Evolutionary conservation across 35 echinoderm and acorn worm genomes (phyloP).

Genomic region (Ptychodera flava): DNA sequence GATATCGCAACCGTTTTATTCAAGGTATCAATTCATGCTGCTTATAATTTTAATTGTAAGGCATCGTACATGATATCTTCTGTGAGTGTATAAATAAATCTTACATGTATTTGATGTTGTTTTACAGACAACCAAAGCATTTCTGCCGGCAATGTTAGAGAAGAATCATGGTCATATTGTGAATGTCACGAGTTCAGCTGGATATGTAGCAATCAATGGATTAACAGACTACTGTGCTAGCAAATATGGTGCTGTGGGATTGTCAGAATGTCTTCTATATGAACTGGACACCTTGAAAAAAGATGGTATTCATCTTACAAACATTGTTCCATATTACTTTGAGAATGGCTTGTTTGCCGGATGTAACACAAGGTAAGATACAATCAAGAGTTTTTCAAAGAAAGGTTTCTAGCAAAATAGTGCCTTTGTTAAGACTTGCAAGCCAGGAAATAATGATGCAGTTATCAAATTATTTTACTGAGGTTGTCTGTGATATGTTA

Average conservation of each 20-base stretch:
- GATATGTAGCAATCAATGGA: conserved; percentile 38
- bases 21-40: too few species aligned
- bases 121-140: conserved; percentile 66
- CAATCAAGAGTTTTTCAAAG: too few species aligned
- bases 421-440: too few species aligned
- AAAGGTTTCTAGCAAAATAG: too few species aligned
- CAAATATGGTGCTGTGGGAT: conserved; percentile 80
- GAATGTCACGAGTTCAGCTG: conserved; percentile 65
- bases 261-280: conserved; percentile 57
- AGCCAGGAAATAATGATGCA: too few species aligned
- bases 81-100: too few species aligned
- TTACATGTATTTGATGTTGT: too few species aligned
- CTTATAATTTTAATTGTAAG: too few species aligned
- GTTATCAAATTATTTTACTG: too few species aligned
- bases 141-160: conserved; percentile 65
- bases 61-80: too few species aligned
- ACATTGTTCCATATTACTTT: neutral
- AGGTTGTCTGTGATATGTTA: too few species aligned
- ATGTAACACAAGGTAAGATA: neutral
- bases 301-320: neutral
- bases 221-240: conserved; percentile 74
- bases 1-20: too few species aligned
- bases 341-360: neutral
- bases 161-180: conserved; percentile 87
- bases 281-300: conserved; percentile 33